A percentile compares a stretch with the other conserved stretches of the same genome.
Conservation (phyloP, 53 echinoderm and acorn worm species). For the Paracentrotus lividus region DNA sequence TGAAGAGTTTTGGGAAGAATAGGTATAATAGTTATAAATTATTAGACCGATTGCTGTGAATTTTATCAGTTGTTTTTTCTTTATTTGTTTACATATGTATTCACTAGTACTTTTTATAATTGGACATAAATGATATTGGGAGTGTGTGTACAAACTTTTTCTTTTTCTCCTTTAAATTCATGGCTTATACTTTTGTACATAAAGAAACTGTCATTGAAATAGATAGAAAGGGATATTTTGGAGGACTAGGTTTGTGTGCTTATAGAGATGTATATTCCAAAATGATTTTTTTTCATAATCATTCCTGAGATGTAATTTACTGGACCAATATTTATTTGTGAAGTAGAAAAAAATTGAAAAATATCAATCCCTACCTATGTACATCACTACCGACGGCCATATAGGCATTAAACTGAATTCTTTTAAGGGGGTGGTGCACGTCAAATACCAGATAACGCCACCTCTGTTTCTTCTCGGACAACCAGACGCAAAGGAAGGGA, state of each 20-base stretch:
- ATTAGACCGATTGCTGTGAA: not conserved
- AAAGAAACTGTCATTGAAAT: too few species aligned
- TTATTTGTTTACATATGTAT: not conserved
- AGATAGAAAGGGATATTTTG: not conserved
- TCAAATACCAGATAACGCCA: too few species aligned
- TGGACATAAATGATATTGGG: not conserved
- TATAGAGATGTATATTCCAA: conserved; percentile 7
- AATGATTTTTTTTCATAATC: not conserved
- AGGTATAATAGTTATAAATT: conserved; percentile 14
- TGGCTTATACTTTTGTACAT: conserved; percentile 3
- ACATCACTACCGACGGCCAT: too few species aligned
- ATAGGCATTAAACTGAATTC: too few species aligned
- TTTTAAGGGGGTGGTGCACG: too few species aligned
- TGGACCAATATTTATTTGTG: conserved; percentile 1
- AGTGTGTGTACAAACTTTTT: conserved; percentile 1
- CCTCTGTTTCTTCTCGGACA: too few species aligned
- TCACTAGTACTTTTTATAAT: not conserved
- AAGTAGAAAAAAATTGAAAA: not conserved
- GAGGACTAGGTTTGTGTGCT: not conserved
- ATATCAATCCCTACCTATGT: not conserved
- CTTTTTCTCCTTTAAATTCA: not conserved
- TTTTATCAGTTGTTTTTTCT: not conserved
- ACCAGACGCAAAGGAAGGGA: too few species aligned
- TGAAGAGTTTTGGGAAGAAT: not conserved
- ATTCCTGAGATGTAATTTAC: not conserved